phyloP scores from a whole-genome alignment of 2,888 invertebrate genomes.

The Acanthosoma haemorrhoidale region DNA sequence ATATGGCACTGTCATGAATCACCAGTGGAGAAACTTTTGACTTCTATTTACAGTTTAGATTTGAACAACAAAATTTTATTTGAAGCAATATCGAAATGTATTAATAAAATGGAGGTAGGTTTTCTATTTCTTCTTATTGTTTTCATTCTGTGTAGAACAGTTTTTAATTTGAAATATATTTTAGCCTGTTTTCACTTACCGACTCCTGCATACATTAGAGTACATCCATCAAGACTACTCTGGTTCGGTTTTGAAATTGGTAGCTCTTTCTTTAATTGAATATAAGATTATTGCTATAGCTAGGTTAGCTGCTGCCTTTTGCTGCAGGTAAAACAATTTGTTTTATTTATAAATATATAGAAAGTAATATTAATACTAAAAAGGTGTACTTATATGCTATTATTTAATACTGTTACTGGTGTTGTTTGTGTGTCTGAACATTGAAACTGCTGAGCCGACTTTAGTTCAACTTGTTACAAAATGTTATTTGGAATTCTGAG shows the following conservation, averaged over 20 bases:
- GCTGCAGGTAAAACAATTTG: conserved; percentile 50
- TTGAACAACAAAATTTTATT: conserved; percentile 32
- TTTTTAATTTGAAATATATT: conserved; percentile 39
- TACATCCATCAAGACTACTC: conserved; percentile 65
- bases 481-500: too few species aligned
- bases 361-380: too few species aligned
- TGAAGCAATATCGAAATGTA: conserved; percentile 27
- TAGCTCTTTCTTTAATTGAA: conserved; percentile 60
- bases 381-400: too few species aligned
- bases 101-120: conserved; percentile 30
- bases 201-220: conserved; percentile 63
- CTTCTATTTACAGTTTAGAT: conserved; percentile 30
- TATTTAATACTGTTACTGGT: too few species aligned
- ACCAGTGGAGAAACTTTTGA: conserved; percentile 55
- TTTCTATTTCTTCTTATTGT: too few species aligned
- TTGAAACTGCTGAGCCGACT: too few species aligned
- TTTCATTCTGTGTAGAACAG: conserved; percentile 47
- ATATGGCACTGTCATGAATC: conserved; percentile 60
- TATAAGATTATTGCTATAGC: conserved; percentile 62
- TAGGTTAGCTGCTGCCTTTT: conserved; percentile 65
- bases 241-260: conserved; percentile 60
- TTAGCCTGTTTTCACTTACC: conserved; percentile 63
- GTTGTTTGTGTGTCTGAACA: too few species aligned
- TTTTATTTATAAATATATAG: background rate
- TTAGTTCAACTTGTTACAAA: too few species aligned